Evolutionary conservation across 23 tunicate genomes (phyloP).

Genomic region (Phallusia fumigata): DNA sequence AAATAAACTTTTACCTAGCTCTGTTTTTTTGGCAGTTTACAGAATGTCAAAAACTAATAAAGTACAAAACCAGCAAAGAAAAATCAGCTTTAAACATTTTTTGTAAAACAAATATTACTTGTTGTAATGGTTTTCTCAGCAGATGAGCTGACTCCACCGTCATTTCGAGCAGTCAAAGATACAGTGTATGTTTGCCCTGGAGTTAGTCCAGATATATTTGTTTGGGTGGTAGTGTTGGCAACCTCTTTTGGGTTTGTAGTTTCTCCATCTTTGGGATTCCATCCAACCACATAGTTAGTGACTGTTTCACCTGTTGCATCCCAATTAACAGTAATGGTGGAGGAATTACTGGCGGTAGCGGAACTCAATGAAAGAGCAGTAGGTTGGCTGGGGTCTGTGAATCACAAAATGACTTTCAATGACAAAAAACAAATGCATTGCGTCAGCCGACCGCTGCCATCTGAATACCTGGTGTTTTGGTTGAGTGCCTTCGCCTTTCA

Average conservation of each 20-base stretch:
- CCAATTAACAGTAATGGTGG: slow-evolving; percentile 3
- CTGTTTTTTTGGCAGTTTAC: background rate
- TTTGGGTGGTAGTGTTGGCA: background rate
- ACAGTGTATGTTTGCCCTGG: slow-evolving; percentile 35
- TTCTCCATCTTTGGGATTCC: background rate
- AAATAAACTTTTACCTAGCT: no score
- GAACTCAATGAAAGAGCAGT: background rate
- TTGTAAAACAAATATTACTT: slow-evolving; percentile 7
- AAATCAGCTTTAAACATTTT: no score
- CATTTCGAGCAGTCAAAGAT: slow-evolving; percentile 13
- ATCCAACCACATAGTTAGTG: background rate
- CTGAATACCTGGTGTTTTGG: no score
- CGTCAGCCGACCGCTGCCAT: no score
- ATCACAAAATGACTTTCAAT: no score
- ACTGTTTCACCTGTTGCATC: background rate
- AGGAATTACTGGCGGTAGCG: background rate
- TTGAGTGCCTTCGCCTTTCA: no score
- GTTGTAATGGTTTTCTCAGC: background rate
- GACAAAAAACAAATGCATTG: no score
- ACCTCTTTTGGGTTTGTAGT: no score
- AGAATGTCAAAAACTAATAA: no score
- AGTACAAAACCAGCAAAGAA: no score
- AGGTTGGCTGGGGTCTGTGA: background rate
- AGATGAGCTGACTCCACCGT: slow-evolving; percentile 1
- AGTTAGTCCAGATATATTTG: slow-evolving; percentile 5